Evolutionary conservation across 2,797 vertebrate genomes (phyloP), one percentile per base, ranked within the genome.

Genomic region (Ispidina picta): DNA sequence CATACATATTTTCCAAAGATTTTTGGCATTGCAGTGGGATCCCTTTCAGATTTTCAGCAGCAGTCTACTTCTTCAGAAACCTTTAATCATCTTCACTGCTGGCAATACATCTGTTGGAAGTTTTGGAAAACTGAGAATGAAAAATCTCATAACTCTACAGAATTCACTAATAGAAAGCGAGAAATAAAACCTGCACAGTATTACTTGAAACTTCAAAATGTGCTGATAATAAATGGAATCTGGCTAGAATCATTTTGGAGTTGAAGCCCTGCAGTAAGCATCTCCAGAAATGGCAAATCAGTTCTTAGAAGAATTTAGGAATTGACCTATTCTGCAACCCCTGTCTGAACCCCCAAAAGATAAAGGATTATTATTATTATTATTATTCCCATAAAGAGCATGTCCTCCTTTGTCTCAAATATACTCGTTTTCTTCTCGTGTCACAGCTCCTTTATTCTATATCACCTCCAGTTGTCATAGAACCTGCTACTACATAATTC

Each of bases 81-180:
- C 64, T 94, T 96, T 96, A 94, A 96, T 95, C 90, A 95, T 93
- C 89, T 69, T 92, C 18, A 15, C 68, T 95, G 48, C 60, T 97
- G 96, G 94, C 94, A 95, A 91, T 85, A 91, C 83, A 90, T 95
- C 88, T 94, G 76, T 92, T 93, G 74, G 58, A 89, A 86, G 71
- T 66, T 92, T 75, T 95, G 62, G 85, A 86, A 94, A 95, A 75
- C 81, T 15, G 13, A 95, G 58, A 89, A 89, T 79, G 54, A 93
- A 88, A 92, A 96, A 90, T 72, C 64, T 93, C 49, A 23, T 92
- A 94, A 89, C 90, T 94, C 68, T 29, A 87, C 66, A 85, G 78
- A 90, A 95, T 85, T 91, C 88, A 76, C 86, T 93, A 94, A 94
- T 54, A 86, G 83, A 91, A 95, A 96, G 85, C 77, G 91, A 95